A percentile compares a stretch with the other conserved stretches of the same genome.
These are phyloP conservation scores for Kradibia gibbosae DNA, from an alignment of 1,140 invertebrate species.

Conservation along the genomic window DNA sequence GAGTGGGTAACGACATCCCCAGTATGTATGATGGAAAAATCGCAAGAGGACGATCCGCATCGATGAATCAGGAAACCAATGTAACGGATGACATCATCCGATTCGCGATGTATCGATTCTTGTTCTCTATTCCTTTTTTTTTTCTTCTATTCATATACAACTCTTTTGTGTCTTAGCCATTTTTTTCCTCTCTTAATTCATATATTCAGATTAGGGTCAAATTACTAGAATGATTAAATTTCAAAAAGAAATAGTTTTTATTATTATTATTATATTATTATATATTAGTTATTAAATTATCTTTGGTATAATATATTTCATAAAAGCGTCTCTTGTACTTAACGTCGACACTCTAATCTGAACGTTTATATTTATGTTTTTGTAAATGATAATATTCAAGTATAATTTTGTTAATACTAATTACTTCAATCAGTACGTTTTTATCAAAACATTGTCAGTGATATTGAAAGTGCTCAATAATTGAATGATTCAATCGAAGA, in stretches of 20 bases:
- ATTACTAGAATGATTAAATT: background rate
- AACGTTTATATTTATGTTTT: no score
- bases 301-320: no score
- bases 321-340: no score
- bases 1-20: background rate
- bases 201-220: background rate
- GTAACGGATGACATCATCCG: slow-evolving; percentile 48
- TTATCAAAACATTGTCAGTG: background rate
- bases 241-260: no score
- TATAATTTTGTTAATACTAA: background rate
- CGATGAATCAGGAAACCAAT: slow-evolving; percentile 49
- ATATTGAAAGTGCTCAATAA: background rate
- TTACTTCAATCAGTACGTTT: background rate
- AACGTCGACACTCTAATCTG: no score
- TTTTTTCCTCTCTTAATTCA: background rate
- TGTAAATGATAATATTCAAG: no score
- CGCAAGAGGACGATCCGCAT: slow-evolving; percentile 34
- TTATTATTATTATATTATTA: no score
- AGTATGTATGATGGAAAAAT: background rate
- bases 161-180: background rate
- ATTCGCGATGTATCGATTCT: slow-evolving; percentile 38
- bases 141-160: background rate
- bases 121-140: background rate
- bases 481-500: background rate
- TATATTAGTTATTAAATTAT: no score